Percentiles rank a stretch among this genome's conserved stretches.
These are phyloP conservation scores for Itoplectis maculator DNA, from an alignment of 2,888 invertebrate species.

Conservation along the genomic window DNA sequence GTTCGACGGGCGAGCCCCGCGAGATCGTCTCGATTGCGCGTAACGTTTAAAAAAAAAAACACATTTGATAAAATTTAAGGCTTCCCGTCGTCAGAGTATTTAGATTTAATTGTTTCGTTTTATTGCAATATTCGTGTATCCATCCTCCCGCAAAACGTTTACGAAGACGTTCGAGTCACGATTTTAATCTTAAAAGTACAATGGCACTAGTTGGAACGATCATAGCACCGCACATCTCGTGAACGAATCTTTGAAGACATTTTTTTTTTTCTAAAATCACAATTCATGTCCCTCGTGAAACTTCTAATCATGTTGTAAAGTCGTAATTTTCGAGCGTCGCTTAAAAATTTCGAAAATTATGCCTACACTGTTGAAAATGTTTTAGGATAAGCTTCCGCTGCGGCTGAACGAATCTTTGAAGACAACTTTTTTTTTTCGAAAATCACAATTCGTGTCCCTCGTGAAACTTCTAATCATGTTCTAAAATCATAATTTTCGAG, in stretches of 20 bases:
- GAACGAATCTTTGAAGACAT: conserved; percentile 3
- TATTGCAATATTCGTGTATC: conserved; percentile 71
- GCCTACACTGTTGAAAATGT: neutral
- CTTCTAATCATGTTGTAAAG: conserved; percentile 31
- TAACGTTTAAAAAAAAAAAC: conserved; percentile 73
- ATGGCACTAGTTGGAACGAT: conserved; percentile 41
- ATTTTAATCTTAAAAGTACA: conserved; percentile 42
- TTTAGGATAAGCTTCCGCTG: too few relatives aligned
- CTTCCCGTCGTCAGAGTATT: conserved; percentile 75
- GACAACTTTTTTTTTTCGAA: neutral
- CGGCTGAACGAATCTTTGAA: conserved; percentile 12
- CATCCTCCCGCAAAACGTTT: conserved; percentile 65
- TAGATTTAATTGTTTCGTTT: conserved; percentile 77
- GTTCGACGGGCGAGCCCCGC: conserved; percentile 66
- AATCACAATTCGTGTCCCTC: conserved; percentile 39
- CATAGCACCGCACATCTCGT: conserved; percentile 16
- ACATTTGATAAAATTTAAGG: conserved; percentile 77
- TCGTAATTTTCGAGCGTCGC: conserved; percentile 25
- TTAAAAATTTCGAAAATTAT: neutral
- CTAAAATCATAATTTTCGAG: conserved; percentile 26
- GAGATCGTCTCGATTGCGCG: conserved; percentile 75
- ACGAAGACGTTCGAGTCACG: conserved; percentile 59
- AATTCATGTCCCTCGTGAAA: conserved; percentile 38
- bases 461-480: conserved; percentile 28
- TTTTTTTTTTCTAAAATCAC: neutral